Percentiles rank a stretch among this genome's conserved stretches.
These are phyloP conservation scores for Acomys russatus DNA, from an alignment of 2,797 vertebrate species.

Conservation along the genomic window DNA sequence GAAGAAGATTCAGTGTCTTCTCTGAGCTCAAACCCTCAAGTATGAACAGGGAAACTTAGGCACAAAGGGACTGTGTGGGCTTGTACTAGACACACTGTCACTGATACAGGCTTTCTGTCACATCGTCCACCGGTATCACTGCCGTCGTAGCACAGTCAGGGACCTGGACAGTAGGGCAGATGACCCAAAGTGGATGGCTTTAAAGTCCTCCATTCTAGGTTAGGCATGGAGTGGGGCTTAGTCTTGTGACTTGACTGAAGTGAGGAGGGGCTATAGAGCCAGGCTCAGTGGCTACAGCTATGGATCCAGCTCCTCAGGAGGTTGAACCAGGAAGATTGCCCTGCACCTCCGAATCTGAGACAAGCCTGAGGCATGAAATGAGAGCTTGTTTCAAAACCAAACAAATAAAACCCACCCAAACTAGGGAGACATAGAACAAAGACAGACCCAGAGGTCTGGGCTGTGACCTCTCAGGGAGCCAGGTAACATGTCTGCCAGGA, in stretches of 20 bases:
- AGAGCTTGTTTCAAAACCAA: background rate
- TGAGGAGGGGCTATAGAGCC: no score
- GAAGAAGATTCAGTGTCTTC: background rate
- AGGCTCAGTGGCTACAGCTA: no score
- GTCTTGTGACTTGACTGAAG: background rate
- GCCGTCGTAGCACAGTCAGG: background rate
- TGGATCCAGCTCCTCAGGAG: background rate
- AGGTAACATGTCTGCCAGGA: background rate
- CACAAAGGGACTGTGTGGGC: background rate
- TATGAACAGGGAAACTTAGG: constrained; percentile 26
- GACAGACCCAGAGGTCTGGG: background rate
- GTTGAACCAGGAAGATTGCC: background rate
- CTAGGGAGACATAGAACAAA: background rate
- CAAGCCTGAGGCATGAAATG: background rate
- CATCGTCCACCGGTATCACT: background rate
- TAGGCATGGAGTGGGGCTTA: background rate
- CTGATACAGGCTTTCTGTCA: background rate
- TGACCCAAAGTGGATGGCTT: background rate
- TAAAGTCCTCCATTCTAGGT: background rate
- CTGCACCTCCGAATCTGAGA: background rate
- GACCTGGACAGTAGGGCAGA: background rate
- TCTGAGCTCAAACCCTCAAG: background rate
- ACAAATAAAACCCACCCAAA: background rate
- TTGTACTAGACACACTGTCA: background rate
- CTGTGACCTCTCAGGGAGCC: background rate